Evolutionary conservation across 2,113 vertebrate genomes (phyloP), one percentile per base, ranked within the genome.

Genomic region (Motacilla tschutschensis): DNA sequence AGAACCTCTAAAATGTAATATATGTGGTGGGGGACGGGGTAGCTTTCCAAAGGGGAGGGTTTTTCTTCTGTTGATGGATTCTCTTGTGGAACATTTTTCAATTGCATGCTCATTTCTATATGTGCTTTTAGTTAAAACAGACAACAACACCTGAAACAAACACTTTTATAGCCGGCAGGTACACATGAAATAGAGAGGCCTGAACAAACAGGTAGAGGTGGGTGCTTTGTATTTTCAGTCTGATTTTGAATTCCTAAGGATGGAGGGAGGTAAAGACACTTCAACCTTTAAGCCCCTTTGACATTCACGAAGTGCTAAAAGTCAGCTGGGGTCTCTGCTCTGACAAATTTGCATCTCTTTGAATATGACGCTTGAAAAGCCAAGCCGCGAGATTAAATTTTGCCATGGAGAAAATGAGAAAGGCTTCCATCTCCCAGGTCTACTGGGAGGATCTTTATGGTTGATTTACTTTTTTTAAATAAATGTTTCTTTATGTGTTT

Each of bases 341-440:
- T 97, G 97, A 97, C 75, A 91, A 97, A 98, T 98, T 98, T 98
- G 97, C 97, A 98, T 98, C 95, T 96, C 97, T 98, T 98, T 98
- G 97, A 98, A 97, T 98, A 97, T 95, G 97, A 98, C 53, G 97
- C 97, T 98, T 97, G 97, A 98, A 96, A 98, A 98, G 96, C 96
- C 96, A 96, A 96, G 96, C 95, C 79, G 71, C 95, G 96, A 98
- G 97, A 98, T 98, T 98, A 98, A 97, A 98, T 98, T 98, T 98
- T 97, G 96, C 97, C 97, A 97, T 97, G 97, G 96, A 97, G 97
- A 98, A 98, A 98, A 98, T 98, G 97, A 98, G 97, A 98, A 97
- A 96, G 94, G 83, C 93, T 97, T 96, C 97, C 97, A 96, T 97
- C 96, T 97, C 97, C 81, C 85, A 89, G 97, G 97, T 97, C 97